These are phyloP conservation scores for Pardalotus punctatus DNA, from an alignment of 2,113 vertebrate genomes.

Conservation along the genomic window DNA sequence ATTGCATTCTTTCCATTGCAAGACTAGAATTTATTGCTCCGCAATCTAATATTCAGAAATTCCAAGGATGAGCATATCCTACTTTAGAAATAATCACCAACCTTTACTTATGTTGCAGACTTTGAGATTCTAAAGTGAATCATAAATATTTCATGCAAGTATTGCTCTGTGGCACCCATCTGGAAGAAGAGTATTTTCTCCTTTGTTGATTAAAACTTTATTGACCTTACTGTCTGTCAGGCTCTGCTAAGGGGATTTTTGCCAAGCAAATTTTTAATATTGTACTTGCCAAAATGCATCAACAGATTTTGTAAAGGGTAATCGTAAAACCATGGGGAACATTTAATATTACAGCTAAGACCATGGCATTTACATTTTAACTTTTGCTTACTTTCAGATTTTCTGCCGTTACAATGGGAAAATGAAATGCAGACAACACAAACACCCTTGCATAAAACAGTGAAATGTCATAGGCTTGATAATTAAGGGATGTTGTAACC, in stretches of 20 bases:
- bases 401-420: constrained; percentile 52
- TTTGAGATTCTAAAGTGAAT: constrained; percentile 16
- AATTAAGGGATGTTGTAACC: not conserved
- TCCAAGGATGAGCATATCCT: not conserved
- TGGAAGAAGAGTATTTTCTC: constrained; percentile 51
- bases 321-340: constrained; percentile 52
- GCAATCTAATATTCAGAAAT: not conserved
- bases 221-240: constrained; percentile 66
- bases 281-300: constrained; percentile 65
- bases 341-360: constrained; percentile 67
- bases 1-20: not conserved
- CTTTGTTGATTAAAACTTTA: constrained; percentile 63
- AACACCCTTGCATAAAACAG: not conserved
- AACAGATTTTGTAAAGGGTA: constrained; percentile 63
- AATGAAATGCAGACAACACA: constrained; percentile 52
- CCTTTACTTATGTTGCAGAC: not conserved
- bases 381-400: constrained; percentile 56
- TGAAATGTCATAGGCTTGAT: not conserved
- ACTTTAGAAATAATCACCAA: not conserved
- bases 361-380: constrained; percentile 65
- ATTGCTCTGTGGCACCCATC: constrained; percentile 48
- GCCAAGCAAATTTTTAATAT: constrained; percentile 63
- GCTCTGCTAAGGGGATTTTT: constrained; percentile 50
- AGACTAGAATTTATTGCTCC: not conserved
- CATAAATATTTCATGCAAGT: constrained; percentile 36